Conservation (phyloP, 2,888 invertebrate genomes). For the Drosophila vallismaia region DNA sequence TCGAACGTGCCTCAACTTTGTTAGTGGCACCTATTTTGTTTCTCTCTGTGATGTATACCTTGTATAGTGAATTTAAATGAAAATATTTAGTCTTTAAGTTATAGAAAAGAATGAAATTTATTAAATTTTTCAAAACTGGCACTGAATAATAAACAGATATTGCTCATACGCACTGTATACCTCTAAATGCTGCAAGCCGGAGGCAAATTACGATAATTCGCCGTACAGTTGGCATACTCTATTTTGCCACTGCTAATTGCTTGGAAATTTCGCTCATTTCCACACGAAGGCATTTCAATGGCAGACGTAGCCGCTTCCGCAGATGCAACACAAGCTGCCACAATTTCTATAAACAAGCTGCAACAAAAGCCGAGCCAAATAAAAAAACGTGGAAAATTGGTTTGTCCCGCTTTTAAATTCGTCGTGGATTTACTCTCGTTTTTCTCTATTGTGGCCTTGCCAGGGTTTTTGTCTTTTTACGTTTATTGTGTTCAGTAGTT, state of each 20-base stretch:
- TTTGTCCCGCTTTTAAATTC: conserved; percentile 48
- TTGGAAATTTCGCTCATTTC: conserved; percentile 74
- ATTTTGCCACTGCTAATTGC: conserved; percentile 65
- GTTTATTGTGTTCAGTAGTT: neutral
- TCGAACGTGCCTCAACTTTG: conserved; percentile 12
- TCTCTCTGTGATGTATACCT: neutral
- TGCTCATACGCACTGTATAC: conserved; percentile 28
- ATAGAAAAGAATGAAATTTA: neutral
- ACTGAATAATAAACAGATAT: conserved; percentile 9
- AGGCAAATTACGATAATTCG: conserved; percentile 18
- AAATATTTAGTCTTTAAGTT: conserved; percentile 7
- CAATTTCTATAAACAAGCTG: conserved; percentile 46
- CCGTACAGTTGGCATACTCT: conserved; percentile 45
- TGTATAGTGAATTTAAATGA: neutral
- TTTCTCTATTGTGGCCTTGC: conserved; percentile 21
- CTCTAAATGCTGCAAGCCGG: conserved; percentile 12
- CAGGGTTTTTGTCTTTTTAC: neutral
- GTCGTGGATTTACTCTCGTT: conserved; percentile 37
- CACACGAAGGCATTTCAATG: conserved; percentile 66
- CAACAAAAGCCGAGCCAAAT: conserved; percentile 42
- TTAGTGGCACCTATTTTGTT: conserved; percentile 16
- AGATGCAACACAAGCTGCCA: conserved; percentile 30
- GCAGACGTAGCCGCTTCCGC: conserved; percentile 60
- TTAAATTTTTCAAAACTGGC: conserved; percentile 1
- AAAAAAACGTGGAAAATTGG: conserved; percentile 20